A percentile compares a stretch with the other conserved stretches of the same genome.
Evolutionary conservation across 2,888 invertebrate genomes (phyloP).

Genomic region (Drosophila acutilabella): DNA sequence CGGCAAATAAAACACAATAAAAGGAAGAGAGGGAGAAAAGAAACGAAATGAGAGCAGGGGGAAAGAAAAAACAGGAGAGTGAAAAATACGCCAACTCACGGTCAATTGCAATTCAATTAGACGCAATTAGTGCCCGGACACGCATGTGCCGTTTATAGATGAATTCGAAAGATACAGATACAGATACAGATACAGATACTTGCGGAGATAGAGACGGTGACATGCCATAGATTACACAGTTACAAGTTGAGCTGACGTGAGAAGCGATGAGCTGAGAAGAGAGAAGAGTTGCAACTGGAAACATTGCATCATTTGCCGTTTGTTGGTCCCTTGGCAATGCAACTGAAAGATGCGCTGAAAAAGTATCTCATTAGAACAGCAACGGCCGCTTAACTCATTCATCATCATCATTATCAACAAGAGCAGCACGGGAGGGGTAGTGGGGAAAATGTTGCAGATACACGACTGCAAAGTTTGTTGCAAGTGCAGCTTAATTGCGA

Average conservation of each 20-base stretch:
- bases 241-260: slow-evolving; percentile 45
- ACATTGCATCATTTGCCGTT: slow-evolving; percentile 59
- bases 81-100: slow-evolving; percentile 81
- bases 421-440: slow-evolving; percentile 4
- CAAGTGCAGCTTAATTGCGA: slow-evolving; percentile 75
- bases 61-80: slow-evolving; percentile 35
- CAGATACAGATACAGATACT: slow-evolving; percentile 39
- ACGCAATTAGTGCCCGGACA: slow-evolving; percentile 76
- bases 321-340: slow-evolving; percentile 16
- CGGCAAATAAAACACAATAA: slow-evolving; percentile 55
- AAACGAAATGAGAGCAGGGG: neutral
- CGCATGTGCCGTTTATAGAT: slow-evolving; percentile 34
- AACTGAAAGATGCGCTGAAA: slow-evolving; percentile 45
- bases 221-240: slow-evolving; percentile 74
- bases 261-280: slow-evolving; percentile 16
- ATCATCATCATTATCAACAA: slow-evolving; percentile 64
- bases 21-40: neutral
- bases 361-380: slow-evolving; percentile 77
- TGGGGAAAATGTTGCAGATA: slow-evolving; percentile 24
- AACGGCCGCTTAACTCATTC: slow-evolving; percentile 79
- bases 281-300: neutral
- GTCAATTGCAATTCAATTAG: slow-evolving; percentile 82
- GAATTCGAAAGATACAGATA: slow-evolving; percentile 35
- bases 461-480: slow-evolving; percentile 48
- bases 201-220: slow-evolving; percentile 38